These are phyloP conservation scores for Colaptes auratus DNA, from an alignment of 2,113 vertebrate species.

Conservation along the genomic window DNA sequence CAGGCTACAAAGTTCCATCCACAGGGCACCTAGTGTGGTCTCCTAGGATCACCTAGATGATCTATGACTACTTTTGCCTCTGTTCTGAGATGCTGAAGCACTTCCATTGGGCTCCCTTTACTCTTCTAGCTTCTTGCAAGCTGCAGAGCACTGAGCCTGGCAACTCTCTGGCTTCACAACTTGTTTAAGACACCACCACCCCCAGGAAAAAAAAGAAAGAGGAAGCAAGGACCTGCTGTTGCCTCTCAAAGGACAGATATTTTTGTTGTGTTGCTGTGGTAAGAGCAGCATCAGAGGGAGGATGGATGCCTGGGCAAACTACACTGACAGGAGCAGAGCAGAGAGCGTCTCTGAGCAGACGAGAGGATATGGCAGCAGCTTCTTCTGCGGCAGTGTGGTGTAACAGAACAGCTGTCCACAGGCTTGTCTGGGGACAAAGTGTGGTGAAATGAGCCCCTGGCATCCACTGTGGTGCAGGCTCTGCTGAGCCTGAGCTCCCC, in stretches of 20 bases:
- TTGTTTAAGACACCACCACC: neutral
- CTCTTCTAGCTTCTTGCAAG: neutral
- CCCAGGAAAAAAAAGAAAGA: neutral
- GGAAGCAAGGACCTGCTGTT: neutral
- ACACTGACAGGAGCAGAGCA: fast-evolving
- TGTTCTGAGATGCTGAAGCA: neutral
- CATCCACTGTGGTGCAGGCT: fast-evolving
- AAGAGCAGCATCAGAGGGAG: neutral
- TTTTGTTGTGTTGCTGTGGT: neutral
- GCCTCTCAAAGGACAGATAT: neutral
- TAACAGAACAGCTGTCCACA: neutral
- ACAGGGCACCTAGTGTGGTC: fast-evolving
- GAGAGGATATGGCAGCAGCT: fast-evolving
- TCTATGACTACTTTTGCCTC: neutral
- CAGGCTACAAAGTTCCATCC: neutral
- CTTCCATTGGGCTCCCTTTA: neutral
- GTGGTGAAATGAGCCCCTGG: neutral
- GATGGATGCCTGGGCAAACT: neutral
- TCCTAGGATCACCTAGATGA: neutral
- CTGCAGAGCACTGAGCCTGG: fast-evolving
- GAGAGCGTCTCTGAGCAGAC: fast-evolving
- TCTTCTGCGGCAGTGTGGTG: neutral
- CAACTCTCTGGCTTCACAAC: neutral
- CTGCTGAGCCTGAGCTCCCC: neutral
- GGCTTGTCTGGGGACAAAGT: neutral